Percentiles rank a stretch among this genome's conserved stretches.
phyloP scores from a whole-genome alignment of 2,113 vertebrate genomes.

The Laticauda laticaudata region DNA sequence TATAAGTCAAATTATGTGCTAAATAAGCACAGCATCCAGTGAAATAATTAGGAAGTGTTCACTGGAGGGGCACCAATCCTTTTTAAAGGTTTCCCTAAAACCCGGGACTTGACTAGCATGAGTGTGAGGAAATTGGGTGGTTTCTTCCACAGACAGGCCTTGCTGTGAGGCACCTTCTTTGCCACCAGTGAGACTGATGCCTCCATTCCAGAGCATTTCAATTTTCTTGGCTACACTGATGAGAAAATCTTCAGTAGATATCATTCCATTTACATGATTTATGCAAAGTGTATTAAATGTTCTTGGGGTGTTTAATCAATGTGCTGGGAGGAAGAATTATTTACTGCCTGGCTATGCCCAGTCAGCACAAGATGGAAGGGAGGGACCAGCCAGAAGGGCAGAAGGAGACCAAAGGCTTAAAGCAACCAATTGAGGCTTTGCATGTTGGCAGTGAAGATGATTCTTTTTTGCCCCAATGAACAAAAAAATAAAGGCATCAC shows the following conservation, averaged over 20 bases:
- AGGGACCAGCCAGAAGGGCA: background rate
- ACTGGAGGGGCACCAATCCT: background rate
- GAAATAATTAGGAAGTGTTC: background rate
- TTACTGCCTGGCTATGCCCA: background rate
- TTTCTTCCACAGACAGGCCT: background rate
- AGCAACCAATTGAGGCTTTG: background rate
- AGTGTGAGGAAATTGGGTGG: background rate
- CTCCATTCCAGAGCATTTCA: background rate
- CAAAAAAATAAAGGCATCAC: background rate
- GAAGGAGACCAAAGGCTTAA: background rate
- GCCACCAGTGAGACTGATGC: background rate
- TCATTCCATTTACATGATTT: constrained; percentile 8
- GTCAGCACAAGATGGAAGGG: background rate
- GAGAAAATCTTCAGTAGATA: background rate
- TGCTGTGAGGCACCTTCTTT: background rate
- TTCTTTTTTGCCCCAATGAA: background rate
- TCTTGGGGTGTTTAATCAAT: background rate
- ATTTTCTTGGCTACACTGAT: background rate
- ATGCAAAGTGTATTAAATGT: constrained; percentile 3
- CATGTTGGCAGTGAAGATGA: background rate
- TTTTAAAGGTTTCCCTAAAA: background rate
- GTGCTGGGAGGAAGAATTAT: background rate
- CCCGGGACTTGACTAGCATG: background rate
- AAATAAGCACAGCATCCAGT: background rate
- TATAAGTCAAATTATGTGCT: background rate